Evolutionary conservation across 2,888 invertebrate genomes (phyloP).

Genomic region (Tuberolachnus salignus): DNA sequence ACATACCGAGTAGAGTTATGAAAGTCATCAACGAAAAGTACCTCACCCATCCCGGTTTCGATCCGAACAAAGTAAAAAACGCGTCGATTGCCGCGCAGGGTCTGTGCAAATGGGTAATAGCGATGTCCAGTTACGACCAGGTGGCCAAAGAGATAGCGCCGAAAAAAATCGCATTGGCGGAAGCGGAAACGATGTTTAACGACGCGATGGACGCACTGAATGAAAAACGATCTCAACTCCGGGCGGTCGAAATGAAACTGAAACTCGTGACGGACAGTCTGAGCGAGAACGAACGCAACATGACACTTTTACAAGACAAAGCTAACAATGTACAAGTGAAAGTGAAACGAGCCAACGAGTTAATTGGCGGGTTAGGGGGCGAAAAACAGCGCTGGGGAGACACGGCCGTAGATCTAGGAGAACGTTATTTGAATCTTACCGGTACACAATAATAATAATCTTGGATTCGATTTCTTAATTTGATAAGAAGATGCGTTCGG

Average conservation of each 20-base stretch:
- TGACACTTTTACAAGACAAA: constrained; percentile 13
- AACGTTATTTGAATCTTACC: constrained; percentile 74
- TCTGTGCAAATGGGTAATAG: constrained; percentile 93
- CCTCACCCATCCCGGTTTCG: constrained; percentile 82
- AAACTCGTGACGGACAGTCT: constrained; percentile 73
- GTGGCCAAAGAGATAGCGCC: constrained; percentile 92
- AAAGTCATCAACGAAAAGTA: constrained; percentile 82
- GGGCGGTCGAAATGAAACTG: constrained; percentile 65
- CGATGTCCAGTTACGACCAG: constrained; percentile 92
- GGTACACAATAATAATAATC: constrained; percentile 62
- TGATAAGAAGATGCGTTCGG: constrained; percentile 63
- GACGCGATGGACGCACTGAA: constrained; percentile 72
- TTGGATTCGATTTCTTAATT: too few relatives aligned
- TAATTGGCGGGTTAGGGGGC: constrained; percentile 89
- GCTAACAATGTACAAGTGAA: constrained; percentile 69
- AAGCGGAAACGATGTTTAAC: constrained; percentile 81
- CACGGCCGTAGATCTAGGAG: constrained; percentile 71
- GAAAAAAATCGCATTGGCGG: constrained; percentile 86
- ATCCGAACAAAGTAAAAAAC: constrained; percentile 85
- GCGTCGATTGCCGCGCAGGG: constrained; percentile 91
- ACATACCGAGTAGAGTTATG: constrained; percentile 83
- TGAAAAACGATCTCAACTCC: constrained; percentile 60
- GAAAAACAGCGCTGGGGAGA: constrained; percentile 87
- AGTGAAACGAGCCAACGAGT: constrained; percentile 87
- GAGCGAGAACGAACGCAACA: constrained; percentile 75